Evolutionary conservation across 2,888 invertebrate genomes (phyloP).

Genomic region (Balanococcus diminutus): DNA sequence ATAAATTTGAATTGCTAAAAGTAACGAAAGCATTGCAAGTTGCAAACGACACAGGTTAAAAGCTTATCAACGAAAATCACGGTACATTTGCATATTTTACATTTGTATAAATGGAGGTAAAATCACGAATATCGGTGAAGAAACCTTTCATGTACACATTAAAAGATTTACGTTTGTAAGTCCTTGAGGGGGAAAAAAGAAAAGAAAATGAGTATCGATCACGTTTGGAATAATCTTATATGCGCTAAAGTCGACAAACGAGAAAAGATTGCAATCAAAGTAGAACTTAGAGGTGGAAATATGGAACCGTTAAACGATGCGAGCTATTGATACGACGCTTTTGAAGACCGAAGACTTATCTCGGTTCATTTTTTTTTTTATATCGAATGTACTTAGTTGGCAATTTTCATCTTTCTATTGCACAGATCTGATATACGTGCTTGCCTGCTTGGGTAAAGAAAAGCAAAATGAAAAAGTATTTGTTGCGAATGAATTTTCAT

Average conservation of each 20-base stretch:
- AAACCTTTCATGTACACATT: slow-evolving; percentile 38
- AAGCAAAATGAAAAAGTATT: background rate
- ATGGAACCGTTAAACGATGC: background rate
- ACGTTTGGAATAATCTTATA: slow-evolving; percentile 13
- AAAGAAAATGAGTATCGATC: background rate
- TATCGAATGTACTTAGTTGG: background rate
- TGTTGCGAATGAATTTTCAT: background rate
- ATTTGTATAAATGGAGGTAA: background rate
- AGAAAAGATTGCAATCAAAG: background rate
- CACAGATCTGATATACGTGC: background rate
- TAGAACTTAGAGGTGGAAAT: background rate
- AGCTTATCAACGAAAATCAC: slow-evolving; percentile 26
- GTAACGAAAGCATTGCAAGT: background rate
- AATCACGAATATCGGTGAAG: slow-evolving; percentile 29
- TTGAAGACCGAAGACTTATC: background rate
- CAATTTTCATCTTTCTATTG: background rate
- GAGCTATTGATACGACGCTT: background rate
- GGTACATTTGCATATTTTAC: slow-evolving; percentile 39
- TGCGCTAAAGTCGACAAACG: background rate
- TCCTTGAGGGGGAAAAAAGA: background rate
- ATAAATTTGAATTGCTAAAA: slow-evolving; percentile 9
- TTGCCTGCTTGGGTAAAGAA: background rate
- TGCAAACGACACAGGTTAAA: slow-evolving; percentile 1
- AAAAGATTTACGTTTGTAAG: slow-evolving; percentile 2
- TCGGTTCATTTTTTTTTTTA: background rate